A percentile compares a stretch with the other conserved stretches of the same genome.
Conservation (phyloP, 1,140 invertebrate species). For the Bombus ignitus region DNA sequence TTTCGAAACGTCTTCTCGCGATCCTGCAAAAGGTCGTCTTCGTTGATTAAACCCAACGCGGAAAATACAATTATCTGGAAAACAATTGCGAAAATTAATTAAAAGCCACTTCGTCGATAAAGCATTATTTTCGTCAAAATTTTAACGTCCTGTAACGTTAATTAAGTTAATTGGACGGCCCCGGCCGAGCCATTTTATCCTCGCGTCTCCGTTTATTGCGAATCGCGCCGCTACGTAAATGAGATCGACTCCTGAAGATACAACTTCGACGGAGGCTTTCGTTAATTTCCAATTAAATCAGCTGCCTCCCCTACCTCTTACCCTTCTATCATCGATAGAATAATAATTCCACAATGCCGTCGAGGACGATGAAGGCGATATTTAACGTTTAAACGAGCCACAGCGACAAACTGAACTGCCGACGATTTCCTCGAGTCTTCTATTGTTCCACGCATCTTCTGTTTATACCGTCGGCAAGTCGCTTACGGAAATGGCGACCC, state of each 20-base stretch:
- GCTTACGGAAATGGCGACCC: not conserved
- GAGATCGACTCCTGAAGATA: conserved; percentile 18
- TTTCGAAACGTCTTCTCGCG: not conserved
- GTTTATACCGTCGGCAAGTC: not conserved
- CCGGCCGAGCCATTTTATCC: no score
- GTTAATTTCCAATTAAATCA: conserved; percentile 44
- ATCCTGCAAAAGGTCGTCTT: not conserved
- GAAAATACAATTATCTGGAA: conserved; percentile 32
- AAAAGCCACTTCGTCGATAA: conserved; percentile 10
- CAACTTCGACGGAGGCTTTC: conserved; percentile 13
- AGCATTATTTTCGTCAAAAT: conserved; percentile 30
- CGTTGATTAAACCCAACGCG: conserved; percentile 25
- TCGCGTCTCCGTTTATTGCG: conserved; percentile 23
- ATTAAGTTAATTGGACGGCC: conserved; percentile 34
- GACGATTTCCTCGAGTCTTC: not conserved
- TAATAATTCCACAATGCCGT: not conserved
- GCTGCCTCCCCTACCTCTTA: no score
- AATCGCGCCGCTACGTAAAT: conserved; percentile 18
- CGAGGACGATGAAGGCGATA: not conserved
- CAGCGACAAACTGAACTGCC: not conserved
- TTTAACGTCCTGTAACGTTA: conserved; percentile 33
- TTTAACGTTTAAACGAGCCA: not conserved
- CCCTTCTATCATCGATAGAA: not conserved
- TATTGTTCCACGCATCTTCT: conserved; percentile 15
- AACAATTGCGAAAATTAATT: conserved; percentile 44